phyloP scores from a whole-genome alignment of 2,888 invertebrate genomes.

The Pseudeuparius sepicola region DNA sequence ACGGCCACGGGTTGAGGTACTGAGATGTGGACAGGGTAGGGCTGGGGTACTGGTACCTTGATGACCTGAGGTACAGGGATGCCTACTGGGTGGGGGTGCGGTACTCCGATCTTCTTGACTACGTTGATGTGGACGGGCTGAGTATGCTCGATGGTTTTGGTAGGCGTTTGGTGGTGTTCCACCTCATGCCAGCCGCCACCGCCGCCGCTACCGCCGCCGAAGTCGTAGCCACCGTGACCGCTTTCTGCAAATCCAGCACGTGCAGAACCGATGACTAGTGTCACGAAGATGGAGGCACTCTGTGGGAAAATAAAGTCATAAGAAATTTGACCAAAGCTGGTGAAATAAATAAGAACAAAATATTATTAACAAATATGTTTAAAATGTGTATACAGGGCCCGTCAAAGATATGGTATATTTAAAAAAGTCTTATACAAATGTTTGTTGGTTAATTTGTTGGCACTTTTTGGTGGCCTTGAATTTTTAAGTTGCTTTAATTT shows the following conservation, averaged over 20 bases:
- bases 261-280: conserved; percentile 27
- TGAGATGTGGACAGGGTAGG: conserved; percentile 60
- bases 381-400: too few species aligned
- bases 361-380: too few species aligned
- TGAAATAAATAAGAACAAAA: too few species aligned
- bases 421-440: too few species aligned
- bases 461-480: too few species aligned
- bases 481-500: too few species aligned
- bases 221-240: conserved; percentile 36
- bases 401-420: too few species aligned
- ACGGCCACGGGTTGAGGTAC: conserved; percentile 64
- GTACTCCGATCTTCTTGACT: conserved; percentile 61
- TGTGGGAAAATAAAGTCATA: conserved; percentile 22
- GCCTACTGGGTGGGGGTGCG: conserved; percentile 64
- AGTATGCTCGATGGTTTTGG: conserved; percentile 56
- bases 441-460: too few species aligned
- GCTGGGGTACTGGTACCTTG: conserved; percentile 63
- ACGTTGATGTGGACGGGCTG: conserved; percentile 61
- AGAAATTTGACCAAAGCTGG: too few species aligned
- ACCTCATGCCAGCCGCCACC: conserved; percentile 37
- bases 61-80: conserved; percentile 60
- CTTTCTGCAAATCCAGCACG: conserved; percentile 31
- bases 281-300: conserved; percentile 28
- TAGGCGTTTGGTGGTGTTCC: conserved; percentile 43
- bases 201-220: conserved; percentile 44